phyloP scores from a whole-genome alignment of 2,797 vertebrate species.

The Sebastes baramenuke region DNA sequence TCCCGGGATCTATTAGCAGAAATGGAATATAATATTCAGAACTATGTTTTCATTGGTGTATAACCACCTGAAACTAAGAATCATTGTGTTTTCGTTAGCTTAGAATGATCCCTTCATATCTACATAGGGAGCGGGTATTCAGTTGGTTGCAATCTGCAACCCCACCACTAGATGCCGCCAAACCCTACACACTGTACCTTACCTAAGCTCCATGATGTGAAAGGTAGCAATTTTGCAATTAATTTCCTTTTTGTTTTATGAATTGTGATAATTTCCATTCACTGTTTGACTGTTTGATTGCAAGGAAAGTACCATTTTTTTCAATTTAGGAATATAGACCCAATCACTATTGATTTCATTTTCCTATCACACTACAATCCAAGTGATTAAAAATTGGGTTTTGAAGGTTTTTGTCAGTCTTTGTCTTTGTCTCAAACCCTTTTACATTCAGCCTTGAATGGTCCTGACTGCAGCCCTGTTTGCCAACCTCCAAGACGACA shows the following conservation, averaged over 20 bases:
- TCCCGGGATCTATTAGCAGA: too few relatives aligned
- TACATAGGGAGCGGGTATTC: too few relatives aligned
- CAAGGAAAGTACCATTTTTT: background rate
- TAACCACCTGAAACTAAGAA: too few relatives aligned
- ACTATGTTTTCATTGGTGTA: too few relatives aligned
- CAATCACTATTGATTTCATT: accelerated
- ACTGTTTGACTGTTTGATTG: background rate
- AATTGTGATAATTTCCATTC: background rate
- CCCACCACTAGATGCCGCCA: too few relatives aligned
- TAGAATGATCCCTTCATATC: too few relatives aligned
- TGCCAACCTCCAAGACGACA: background rate
- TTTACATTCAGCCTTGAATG: background rate
- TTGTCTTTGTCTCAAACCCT: background rate
- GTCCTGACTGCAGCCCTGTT: background rate
- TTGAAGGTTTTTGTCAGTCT: background rate
- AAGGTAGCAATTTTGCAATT: background rate
- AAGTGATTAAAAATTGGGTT: background rate
- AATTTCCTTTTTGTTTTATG: background rate
- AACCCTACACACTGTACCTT: too few relatives aligned
- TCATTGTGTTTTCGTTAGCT: too few relatives aligned
- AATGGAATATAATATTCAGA: too few relatives aligned
- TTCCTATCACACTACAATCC: background rate
- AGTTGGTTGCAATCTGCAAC: too few relatives aligned
- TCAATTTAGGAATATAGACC: background rate
- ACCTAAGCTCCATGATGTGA: background rate